Percentiles rank a stretch among this genome's conserved stretches.
phyloP scores from a whole-genome alignment of 2,113 vertebrate genomes.

The Pandion haliaetus region DNA sequence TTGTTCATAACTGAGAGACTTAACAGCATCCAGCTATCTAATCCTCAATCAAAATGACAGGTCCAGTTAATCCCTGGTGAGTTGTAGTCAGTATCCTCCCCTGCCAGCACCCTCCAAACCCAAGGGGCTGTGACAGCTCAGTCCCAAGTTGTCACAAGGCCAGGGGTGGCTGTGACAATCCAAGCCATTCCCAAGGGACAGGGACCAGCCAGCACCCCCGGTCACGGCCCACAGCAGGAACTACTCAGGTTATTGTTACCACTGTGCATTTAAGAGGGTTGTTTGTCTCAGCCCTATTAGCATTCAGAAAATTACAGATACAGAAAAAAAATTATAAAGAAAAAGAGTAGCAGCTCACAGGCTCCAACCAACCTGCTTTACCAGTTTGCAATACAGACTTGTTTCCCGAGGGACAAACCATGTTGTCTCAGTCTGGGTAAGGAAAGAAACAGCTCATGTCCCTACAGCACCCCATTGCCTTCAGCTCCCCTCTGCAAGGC shows the following conservation, averaged over 20 bases:
- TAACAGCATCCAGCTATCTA: background rate
- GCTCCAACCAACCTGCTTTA: background rate
- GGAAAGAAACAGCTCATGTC: background rate
- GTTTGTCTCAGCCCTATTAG: background rate
- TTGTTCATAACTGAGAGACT: background rate
- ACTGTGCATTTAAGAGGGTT: background rate
- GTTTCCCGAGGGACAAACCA: background rate
- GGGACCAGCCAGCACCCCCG: background rate
- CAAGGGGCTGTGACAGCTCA: background rate
- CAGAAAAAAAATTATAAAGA: background rate
- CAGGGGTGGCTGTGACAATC: background rate
- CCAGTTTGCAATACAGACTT: background rate
- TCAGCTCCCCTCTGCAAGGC: background rate
- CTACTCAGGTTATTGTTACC: background rate
- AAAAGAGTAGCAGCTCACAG: background rate
- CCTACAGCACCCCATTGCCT: background rate
- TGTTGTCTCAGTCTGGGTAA: fast-evolving
- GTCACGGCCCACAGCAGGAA: background rate
- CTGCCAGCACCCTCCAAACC: background rate
- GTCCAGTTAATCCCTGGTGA: background rate
- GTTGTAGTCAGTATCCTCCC: background rate
- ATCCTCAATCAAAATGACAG: background rate
- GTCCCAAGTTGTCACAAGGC: background rate
- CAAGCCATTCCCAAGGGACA: background rate
- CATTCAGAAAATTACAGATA: background rate